A percentile compares a stretch with the other conserved stretches of the same genome.
These are phyloP conservation scores for Dendrolimus pini DNA, from an alignment of 2,888 invertebrate species.

Conservation along the genomic window DNA sequence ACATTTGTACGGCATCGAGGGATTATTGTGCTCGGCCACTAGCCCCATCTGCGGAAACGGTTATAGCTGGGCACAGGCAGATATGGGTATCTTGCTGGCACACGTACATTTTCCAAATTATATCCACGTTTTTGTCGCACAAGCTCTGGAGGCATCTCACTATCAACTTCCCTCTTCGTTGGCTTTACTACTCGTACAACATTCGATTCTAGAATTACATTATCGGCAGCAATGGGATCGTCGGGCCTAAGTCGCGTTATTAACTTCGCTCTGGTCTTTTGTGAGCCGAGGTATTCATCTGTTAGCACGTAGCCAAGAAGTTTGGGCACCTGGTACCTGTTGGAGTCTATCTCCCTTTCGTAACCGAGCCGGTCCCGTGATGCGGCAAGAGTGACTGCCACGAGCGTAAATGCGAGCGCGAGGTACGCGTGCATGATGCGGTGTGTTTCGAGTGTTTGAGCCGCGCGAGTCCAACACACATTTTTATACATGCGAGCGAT, in stretches of 20 bases:
- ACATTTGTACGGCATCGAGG: slow-evolving; percentile 46
- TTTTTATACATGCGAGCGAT: slow-evolving; percentile 68
- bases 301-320: slow-evolving; percentile 50
- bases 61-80: slow-evolving; percentile 58
- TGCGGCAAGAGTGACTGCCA: slow-evolving; percentile 37
- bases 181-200: slow-evolving; percentile 55
- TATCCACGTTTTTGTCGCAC: slow-evolving; percentile 62
- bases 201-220: slow-evolving; percentile 64
- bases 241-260: slow-evolving; percentile 54
- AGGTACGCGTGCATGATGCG: slow-evolving; percentile 70
- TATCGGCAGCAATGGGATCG: slow-evolving; percentile 56
- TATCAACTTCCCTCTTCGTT: slow-evolving; percentile 30
- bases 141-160: slow-evolving; percentile 35
- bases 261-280: slow-evolving; percentile 59
- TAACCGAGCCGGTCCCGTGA: slow-evolving; percentile 55
- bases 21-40: slow-evolving; percentile 34
- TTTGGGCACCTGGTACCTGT: slow-evolving; percentile 50
- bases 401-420: slow-evolving; percentile 50
- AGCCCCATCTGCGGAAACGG: slow-evolving; percentile 69
- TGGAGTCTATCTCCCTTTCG: slow-evolving; percentile 59
- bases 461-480: slow-evolving; percentile 63
- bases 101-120: slow-evolving; percentile 69
- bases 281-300: slow-evolving; percentile 42
- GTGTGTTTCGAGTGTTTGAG: slow-evolving; percentile 63
- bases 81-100: slow-evolving; percentile 67